These are phyloP conservation scores for Nephila pilipes DNA, from an alignment of 1,140 invertebrate species.

Conservation along the genomic window DNA sequence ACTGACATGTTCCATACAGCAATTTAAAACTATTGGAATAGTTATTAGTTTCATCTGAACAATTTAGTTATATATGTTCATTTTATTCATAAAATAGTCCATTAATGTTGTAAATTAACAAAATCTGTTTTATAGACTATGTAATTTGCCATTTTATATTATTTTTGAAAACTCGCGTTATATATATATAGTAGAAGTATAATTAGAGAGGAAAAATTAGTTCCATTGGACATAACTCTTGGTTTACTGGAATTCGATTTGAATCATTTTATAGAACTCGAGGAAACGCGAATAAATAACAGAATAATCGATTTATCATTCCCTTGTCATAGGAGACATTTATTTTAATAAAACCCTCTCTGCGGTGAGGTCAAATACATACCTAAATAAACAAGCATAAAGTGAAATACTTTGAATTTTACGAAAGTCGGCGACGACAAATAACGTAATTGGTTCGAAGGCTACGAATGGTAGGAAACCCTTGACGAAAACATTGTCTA, in stretches of 20 bases:
- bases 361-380: conserved; percentile 43
- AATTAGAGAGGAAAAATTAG: no score
- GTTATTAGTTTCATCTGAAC: no score
- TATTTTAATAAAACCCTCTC: conserved; percentile 29
- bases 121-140: no score
- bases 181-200: no score
- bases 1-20: no score
- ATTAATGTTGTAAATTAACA: no score
- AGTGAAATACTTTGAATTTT: conserved; percentile 34
- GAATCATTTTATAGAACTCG: not conserved
- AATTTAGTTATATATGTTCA: no score
- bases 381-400: conserved; percentile 29
- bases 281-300: not conserved
- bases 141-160: no score
- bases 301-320: conserved; percentile 34
- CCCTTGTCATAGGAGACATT: not conserved
- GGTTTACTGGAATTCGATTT: not conserved
- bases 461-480: conserved; percentile 7
- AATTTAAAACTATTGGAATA: no score
- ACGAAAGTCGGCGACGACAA: conserved; percentile 18
- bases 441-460: conserved; percentile 48
- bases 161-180: no score
- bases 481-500: conserved; percentile 37
- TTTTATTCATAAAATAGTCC: no score
- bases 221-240: no score